Conservation (phyloP, 2,888 invertebrate genomes). For the Sphaerophoria rueppellii region DNA sequence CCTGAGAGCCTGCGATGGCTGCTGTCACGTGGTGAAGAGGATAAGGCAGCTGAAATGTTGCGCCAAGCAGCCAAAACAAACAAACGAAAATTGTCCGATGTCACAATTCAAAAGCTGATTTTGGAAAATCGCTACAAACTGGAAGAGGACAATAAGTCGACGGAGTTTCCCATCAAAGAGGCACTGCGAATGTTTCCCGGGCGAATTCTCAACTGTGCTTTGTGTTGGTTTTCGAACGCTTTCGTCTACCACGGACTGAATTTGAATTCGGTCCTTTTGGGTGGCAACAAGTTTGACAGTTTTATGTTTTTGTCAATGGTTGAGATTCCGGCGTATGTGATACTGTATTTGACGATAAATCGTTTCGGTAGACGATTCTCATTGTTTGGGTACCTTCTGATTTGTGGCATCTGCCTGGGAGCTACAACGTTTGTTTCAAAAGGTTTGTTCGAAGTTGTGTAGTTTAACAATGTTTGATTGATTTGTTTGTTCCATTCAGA, state of each 20-base stretch:
- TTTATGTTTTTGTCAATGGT: conserved; percentile 24
- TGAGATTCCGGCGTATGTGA: neutral
- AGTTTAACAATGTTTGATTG: neutral
- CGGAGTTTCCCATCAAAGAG: conserved; percentile 76
- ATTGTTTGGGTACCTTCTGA: conserved; percentile 3
- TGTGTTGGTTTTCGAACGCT: conserved; percentile 91
- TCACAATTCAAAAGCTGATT: conserved; percentile 75
- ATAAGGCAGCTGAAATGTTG: conserved; percentile 84
- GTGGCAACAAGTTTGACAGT: conserved; percentile 28
- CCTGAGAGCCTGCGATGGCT: conserved; percentile 91
- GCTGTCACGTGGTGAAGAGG: conserved; percentile 84
- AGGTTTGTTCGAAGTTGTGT: neutral
- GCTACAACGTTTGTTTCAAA: conserved; percentile 1
- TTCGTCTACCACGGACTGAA: conserved; percentile 88
- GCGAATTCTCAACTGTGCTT: conserved; percentile 85
- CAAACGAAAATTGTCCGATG: conserved; percentile 75
- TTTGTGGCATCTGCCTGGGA: conserved; percentile 29
- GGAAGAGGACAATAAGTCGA: conserved; percentile 75
- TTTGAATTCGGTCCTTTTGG: conserved; percentile 16
- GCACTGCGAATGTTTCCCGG: conserved; percentile 76
- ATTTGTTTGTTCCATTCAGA: conserved; percentile 1
- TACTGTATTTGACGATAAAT: conserved; percentile 1
- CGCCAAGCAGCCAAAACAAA: conserved; percentile 86
- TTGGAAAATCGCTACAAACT: conserved; percentile 75
- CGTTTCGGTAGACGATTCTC: conserved; percentile 27